Evolutionary conservation across 2,113 vertebrate genomes (phyloP).

Genomic region (Sigmodon hispidus): DNA sequence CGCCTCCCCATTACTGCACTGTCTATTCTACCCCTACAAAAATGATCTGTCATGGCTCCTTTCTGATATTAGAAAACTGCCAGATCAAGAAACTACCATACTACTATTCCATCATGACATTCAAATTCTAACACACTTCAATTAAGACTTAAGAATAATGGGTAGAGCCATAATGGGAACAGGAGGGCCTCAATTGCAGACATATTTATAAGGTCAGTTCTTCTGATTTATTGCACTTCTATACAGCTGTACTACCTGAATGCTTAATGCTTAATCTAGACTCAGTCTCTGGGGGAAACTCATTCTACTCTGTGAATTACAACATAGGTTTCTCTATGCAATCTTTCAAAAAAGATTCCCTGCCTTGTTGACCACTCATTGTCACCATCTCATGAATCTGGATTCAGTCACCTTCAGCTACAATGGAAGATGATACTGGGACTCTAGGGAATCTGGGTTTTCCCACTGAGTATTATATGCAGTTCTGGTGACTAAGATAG

Average conservation of each 20-base stretch:
- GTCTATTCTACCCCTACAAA: not conserved
- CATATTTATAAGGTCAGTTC: conserved; percentile 67
- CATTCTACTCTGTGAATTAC: not conserved
- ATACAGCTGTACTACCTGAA: not conserved
- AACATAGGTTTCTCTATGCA: not conserved
- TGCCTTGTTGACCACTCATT: not conserved
- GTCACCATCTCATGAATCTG: not conserved
- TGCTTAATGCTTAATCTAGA: conserved; percentile 10
- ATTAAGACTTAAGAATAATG: conserved; percentile 66
- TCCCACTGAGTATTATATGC: not conserved
- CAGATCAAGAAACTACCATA: conserved; percentile 2
- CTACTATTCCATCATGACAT: not conserved
- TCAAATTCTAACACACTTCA: conserved; percentile 60
- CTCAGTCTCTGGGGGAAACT: not conserved
- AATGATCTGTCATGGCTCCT: not conserved
- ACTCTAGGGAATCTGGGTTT: not conserved
- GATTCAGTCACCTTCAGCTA: not conserved
- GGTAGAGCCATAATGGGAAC: conserved; percentile 34
- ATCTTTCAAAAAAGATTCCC: not conserved
- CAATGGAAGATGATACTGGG: not conserved
- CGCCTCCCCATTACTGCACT: conserved; percentile 11
- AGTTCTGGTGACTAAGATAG: not conserved
- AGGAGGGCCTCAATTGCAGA: conserved; percentile 9
- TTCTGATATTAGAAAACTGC: not conserved
- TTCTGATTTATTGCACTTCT: not conserved